Evolutionary conservation across 1,140 invertebrate genomes (phyloP).

Genomic region (Habropoda laboriosa): DNA sequence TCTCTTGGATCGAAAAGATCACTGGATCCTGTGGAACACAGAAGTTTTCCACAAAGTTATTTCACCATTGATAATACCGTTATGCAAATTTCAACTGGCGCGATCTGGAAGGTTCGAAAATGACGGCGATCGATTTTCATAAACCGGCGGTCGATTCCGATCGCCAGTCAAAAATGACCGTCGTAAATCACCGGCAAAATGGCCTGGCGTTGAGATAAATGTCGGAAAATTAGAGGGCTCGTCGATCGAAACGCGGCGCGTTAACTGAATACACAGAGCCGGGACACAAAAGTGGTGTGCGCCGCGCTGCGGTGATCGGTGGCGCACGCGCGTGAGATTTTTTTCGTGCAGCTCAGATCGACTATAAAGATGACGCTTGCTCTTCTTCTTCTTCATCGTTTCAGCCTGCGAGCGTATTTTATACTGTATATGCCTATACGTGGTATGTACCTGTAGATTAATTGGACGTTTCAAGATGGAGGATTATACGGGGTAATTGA

Average conservation of each 20-base stretch:
- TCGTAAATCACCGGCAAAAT: constrained; percentile 16
- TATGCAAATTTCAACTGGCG: constrained; percentile 76
- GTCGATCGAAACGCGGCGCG: background rate
- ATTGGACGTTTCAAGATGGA: background rate
- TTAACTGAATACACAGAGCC: constrained; percentile 21
- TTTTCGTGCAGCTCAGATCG: background rate
- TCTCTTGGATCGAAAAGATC: too few species aligned
- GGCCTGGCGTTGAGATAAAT: constrained; percentile 24
- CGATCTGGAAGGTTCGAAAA: too few species aligned
- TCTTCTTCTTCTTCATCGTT: background rate
- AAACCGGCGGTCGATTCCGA: constrained; percentile 5
- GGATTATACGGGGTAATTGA: background rate
- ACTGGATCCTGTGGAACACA: too few species aligned
- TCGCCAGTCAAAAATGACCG: background rate
- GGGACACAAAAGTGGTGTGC: background rate
- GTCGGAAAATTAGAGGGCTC: constrained; percentile 39
- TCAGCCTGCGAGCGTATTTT: background rate
- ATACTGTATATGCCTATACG: background rate
- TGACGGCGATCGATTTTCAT: constrained; percentile 21
- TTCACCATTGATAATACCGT: constrained; percentile 76
- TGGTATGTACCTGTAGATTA: background rate
- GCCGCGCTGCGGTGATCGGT: background rate
- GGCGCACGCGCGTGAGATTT: background rate
- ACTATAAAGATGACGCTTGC: background rate
- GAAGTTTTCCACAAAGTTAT: too few species aligned